These are phyloP conservation scores for Rhizomys pruinosus DNA, from an alignment of 2,113 vertebrate species.

Conservation along the genomic window DNA sequence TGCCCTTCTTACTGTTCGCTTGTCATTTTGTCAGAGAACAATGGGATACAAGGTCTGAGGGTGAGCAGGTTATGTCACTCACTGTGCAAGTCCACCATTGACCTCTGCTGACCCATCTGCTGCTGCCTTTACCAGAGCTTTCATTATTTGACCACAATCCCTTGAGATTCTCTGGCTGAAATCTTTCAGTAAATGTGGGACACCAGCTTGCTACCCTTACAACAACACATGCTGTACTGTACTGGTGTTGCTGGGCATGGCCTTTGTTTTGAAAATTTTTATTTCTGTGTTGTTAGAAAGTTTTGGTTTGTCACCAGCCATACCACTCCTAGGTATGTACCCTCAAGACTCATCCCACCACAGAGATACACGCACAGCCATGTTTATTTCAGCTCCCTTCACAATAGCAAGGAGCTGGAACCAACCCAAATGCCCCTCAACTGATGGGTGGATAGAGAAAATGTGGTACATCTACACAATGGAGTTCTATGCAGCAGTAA, in stretches of 20 bases:
- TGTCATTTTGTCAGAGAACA: conserved; percentile 10
- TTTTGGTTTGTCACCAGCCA: conserved; percentile 22
- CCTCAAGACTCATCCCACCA: too few relatives aligned
- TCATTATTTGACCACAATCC: neutral
- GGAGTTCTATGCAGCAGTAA: too few relatives aligned
- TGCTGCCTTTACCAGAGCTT: neutral
- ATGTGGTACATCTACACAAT: too few relatives aligned
- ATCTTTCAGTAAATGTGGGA: neutral
- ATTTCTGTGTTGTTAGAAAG: conserved; percentile 22
- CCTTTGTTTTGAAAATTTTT: conserved; percentile 43
- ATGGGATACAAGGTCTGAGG: neutral
- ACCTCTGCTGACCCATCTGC: neutral
- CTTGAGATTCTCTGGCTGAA: neutral
- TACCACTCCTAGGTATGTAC: too few relatives aligned
- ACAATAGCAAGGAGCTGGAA: too few relatives aligned
- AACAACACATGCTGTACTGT: neutral
- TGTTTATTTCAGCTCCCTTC: too few relatives aligned
- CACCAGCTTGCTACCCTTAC: neutral
- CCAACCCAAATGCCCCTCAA: too few relatives aligned
- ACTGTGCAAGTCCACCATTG: neutral
- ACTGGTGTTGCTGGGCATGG: neutral
- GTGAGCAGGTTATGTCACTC: neutral
- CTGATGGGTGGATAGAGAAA: too few relatives aligned
- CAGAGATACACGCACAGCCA: too few relatives aligned
- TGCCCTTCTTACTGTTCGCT: neutral